Evolutionary conservation across 2,888 invertebrate species (phyloP).

Genomic region (Cantharis flavilabris): DNA sequence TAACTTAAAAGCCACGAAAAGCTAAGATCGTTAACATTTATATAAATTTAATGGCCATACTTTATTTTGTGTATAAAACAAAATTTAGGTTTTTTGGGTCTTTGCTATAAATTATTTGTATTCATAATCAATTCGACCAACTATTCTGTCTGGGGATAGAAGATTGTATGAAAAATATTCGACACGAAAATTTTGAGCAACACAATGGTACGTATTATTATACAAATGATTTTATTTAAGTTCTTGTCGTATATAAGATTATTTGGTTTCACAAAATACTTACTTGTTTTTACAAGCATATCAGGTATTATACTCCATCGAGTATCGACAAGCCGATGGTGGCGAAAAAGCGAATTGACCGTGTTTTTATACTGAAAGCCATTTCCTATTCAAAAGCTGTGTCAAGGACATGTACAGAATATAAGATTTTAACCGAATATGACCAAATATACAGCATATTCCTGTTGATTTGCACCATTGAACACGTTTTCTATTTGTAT

Average conservation of each 20-base stretch:
- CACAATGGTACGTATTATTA: not conserved
- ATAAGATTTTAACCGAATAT: slow-evolving; percentile 42
- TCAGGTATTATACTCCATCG: slow-evolving; percentile 30
- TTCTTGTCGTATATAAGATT: slow-evolving; percentile 1
- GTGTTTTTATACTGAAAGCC: slow-evolving; percentile 42
- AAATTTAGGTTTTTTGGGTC: too few relatives aligned
- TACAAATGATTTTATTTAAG: slow-evolving; percentile 6
- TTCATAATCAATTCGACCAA: not conserved
- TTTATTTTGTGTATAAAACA: not conserved
- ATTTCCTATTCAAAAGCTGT: slow-evolving; percentile 47
- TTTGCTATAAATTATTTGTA: not conserved
- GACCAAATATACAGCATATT: slow-evolving; percentile 44
- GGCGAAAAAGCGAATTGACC: slow-evolving; percentile 42
- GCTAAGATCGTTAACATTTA: not conserved
- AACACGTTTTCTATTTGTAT: slow-evolving; percentile 43
- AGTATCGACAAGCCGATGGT: slow-evolving; percentile 34
- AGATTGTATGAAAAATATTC: too few relatives aligned
- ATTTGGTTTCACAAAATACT: slow-evolving; percentile 10
- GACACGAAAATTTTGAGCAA: not conserved
- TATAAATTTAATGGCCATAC: not conserved
- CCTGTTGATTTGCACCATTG: slow-evolving; percentile 40
- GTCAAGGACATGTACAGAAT: slow-evolving; percentile 44
- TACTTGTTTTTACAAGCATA: slow-evolving; percentile 25
- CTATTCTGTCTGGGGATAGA: too few relatives aligned
- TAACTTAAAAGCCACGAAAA: not conserved